Evolutionary conservation across 2,797 vertebrate genomes (phyloP), one percentile per base, ranked within the genome.

Genomic region (Muscicapa comitata): DNA sequence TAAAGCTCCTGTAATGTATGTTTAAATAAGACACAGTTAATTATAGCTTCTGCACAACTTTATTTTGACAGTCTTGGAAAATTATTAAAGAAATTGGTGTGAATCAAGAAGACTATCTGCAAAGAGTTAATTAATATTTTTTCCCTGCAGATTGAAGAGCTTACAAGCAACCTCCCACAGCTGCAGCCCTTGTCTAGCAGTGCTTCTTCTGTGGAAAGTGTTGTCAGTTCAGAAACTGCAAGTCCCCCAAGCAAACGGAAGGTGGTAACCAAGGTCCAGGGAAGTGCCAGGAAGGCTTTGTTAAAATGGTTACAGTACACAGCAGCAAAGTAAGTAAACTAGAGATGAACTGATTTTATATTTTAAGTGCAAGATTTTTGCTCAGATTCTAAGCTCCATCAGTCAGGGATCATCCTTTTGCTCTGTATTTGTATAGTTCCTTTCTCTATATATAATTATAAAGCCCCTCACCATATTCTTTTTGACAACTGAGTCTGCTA

Each of bases 191-290:
- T 98, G 86, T 99, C 99, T 54, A 98, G 98, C 96, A 99, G 99
- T 29, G 97, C 98, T 5, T 99, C 99, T 40, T 99, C 99, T 6
- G 93, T 99, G 96, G 99, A 99, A 92, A 99, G 99, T 84, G 97
- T 98, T 75, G 98, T 98, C 87, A 99, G 99, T 96, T 98, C 98
- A 4, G 99, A 99, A 91, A 98, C 98, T 7, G 98, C 98, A 91
- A 99, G 99, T 97, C 99, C 99, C 16, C 99, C 99, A 14, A 98
- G 98, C 85, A 99, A 99, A 97, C 98, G 98, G 94, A 99, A 99
- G 95, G 98, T 98, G 55, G 97, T 98, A 90, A 98, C 98, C 88
- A 98, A 98, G 95, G 94, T 98, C 91, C 99, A 99, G 90, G 99
- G 99, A 17, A 99, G 98, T 29, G 99, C 99, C 78, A 99, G 98